Base-by-base conservation (phyloP, 2,888 invertebrate genomes). In the Incurvaria masculella region DNA sequence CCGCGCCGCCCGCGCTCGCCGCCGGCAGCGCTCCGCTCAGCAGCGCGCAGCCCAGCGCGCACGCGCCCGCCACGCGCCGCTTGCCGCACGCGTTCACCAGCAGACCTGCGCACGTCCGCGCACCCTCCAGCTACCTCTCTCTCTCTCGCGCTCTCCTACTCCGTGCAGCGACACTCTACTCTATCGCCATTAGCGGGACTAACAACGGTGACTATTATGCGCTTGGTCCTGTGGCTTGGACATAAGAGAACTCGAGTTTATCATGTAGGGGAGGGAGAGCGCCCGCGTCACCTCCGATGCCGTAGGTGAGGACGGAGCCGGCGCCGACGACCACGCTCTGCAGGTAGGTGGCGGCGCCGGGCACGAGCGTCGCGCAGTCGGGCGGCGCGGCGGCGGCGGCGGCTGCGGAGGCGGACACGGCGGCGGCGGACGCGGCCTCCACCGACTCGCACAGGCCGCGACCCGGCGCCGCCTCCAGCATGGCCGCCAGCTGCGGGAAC, bases 401-500 rank as follows among this genome's bases (percentile, higher is more conserved):
- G n/a, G 54, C n/a, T 1, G 46, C 46, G 8, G 23, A 44, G 17
- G 5, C 44, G 47, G 1, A 45, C 65, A 46, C 51, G 44, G 23
- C 49, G 0, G 72, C 70, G 0, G 66, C 66, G 49, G 72, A 10
- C 23, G 5, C 10, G 69, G 48, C 76, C 75, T 0, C 73, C 78
- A 78, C 2, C 76, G 64, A 14, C 64, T 64, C 26, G 62, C 62
- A 33, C 59, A 62, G 11, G 63, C 54, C 40, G 55, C 21, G 33
- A 62, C 61, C 0, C 68, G 60, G 5, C 67, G 63, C 14, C 61
- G 56, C 21, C 14, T 64, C 62, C 42, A 88, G 85, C 64, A 88
- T 87, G 47, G 88, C 84, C 55, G 93, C 92, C 17, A 94, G 75
- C 62, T 93, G 91, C 0, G 94, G 94, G 55, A 93, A 81, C 93